Evolutionary conservation across 2,113 vertebrate species (phyloP).

Genomic region (Podarcis cretensis): DNA sequence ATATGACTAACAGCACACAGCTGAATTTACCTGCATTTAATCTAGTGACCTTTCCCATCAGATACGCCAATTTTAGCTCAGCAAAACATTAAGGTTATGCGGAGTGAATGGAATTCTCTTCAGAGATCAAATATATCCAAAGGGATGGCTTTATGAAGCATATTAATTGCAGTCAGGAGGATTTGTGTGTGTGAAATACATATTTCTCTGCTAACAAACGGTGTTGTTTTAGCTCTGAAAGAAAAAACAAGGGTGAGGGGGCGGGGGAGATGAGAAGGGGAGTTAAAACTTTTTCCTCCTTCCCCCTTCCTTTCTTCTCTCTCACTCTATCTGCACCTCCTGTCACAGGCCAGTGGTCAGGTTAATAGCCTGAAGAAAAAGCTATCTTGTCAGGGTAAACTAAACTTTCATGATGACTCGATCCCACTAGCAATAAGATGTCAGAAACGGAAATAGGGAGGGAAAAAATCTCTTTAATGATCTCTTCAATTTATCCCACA

Average conservation of each 20-base stretch:
- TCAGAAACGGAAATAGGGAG: constrained; percentile 50
- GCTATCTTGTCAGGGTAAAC: constrained; percentile 57
- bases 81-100: background rate
- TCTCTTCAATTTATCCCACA: constrained; percentile 67
- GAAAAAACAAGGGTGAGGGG: background rate
- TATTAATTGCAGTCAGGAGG: constrained; percentile 28
- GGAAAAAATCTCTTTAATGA: constrained; percentile 58
- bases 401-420: constrained; percentile 55
- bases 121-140: constrained; percentile 28
- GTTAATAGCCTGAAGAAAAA: constrained; percentile 59
- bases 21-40: constrained; percentile 71
- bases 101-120: constrained; percentile 26
- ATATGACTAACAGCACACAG: constrained; percentile 76
- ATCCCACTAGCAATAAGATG: constrained; percentile 47
- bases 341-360: constrained; percentile 35
- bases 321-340: background rate
- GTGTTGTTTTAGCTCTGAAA: background rate
- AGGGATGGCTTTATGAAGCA: constrained; percentile 1
- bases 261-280: accelerated
- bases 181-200: background rate
- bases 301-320: background rate
- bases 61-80: constrained; percentile 74
- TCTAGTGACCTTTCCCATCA: constrained; percentile 67
- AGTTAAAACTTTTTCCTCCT: constrained; percentile 6
- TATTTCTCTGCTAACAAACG: constrained; percentile 2